Evolutionary conservation across 2,113 vertebrate species (phyloP).

Genomic region (Raja brachyura): DNA sequence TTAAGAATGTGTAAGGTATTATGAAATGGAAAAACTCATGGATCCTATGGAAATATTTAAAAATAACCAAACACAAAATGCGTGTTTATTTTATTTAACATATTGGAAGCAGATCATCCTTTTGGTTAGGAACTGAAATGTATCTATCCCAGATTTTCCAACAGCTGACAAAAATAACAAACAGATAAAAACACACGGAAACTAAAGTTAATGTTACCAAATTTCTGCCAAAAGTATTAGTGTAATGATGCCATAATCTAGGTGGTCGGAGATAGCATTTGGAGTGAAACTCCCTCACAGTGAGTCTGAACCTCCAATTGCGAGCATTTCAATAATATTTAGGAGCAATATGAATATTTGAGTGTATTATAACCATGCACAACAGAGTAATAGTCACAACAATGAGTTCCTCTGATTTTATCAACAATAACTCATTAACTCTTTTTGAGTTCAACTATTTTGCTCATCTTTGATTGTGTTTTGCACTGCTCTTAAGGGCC

Average conservation of each 20-base stretch:
- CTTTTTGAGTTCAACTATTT: not conserved
- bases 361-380: not conserved
- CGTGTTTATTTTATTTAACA: not conserved
- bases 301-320: not conserved
- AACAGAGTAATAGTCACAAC: not conserved
- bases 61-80: not conserved
- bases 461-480: not conserved
- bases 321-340: not conserved
- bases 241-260: not conserved
- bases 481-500: too few relatives aligned
- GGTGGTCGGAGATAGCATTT: not conserved
- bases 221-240: conserved; percentile 4
- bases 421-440: not conserved
- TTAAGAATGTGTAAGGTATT: not conserved
- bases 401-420: not conserved
- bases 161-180: not conserved
- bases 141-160: not conserved
- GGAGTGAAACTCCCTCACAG: not conserved
- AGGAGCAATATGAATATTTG: not conserved
- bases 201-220: not conserved
- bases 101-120: not conserved
- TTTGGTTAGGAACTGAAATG: not conserved
- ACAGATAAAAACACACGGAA: conserved; percentile 16
- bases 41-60: not conserved
- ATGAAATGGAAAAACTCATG: not conserved